These are phyloP conservation scores for Eufriesea mexicana DNA, from an alignment of 1,140 invertebrate genomes.

Conservation along the genomic window DNA sequence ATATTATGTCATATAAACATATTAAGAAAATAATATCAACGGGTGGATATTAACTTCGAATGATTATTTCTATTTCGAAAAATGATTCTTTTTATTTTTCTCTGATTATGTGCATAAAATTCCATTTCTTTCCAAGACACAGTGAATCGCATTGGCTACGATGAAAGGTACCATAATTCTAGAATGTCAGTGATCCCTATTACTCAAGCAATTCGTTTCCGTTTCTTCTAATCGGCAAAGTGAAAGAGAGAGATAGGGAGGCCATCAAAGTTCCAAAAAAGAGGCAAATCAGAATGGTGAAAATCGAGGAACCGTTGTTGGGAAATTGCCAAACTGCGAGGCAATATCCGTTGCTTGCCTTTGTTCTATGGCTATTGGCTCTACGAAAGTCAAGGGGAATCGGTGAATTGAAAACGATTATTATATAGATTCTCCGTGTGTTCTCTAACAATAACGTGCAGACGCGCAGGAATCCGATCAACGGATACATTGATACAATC, in stretches of 20 bases:
- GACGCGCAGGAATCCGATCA: neutral
- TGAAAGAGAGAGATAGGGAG: too few relatives aligned
- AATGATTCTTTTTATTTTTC: too few relatives aligned
- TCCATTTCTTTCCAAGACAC: too few relatives aligned
- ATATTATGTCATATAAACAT: too few relatives aligned
- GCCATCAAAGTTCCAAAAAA: neutral
- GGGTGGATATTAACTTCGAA: too few relatives aligned
- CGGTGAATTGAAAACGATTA: slow-evolving; percentile 57
- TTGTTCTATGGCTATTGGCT: slow-evolving; percentile 30
- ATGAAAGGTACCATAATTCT: too few relatives aligned
- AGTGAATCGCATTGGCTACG: too few relatives aligned
- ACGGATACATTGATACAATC: neutral
- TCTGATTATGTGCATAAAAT: too few relatives aligned
- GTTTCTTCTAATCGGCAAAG: neutral
- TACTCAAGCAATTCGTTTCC: neutral
- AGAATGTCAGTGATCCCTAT: too few relatives aligned
- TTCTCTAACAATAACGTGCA: neutral
- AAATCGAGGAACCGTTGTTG: slow-evolving; percentile 27
- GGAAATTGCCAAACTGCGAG: slow-evolving; percentile 36
- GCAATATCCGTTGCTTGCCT: slow-evolving; percentile 41
- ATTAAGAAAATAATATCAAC: too few relatives aligned
- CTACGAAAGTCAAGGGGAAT: slow-evolving; percentile 9
- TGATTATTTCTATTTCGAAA: too few relatives aligned
- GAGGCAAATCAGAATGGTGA: slow-evolving; percentile 3
- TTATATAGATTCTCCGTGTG: slow-evolving; percentile 33